Percentiles rank a stretch among this genome's conserved stretches.
Evolutionary conservation across 2,888 invertebrate genomes (phyloP).

Genomic region (Drosophila colorata): DNA sequence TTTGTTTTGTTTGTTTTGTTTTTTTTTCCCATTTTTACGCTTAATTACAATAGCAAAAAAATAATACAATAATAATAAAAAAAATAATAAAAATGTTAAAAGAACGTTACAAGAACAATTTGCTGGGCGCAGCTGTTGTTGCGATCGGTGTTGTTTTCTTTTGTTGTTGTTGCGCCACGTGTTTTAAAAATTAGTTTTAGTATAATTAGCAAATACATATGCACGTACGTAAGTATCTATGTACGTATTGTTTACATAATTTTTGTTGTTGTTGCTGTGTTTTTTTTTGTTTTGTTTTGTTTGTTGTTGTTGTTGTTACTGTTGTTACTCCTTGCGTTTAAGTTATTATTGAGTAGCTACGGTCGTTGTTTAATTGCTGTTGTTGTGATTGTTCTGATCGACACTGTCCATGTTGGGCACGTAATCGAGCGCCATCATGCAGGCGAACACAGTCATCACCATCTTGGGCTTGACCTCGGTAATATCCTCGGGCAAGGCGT

Average conservation of each 20-base stretch:
- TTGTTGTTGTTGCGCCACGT: constrained; percentile 27
- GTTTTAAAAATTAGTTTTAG: constrained; percentile 33
- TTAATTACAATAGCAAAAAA: constrained; percentile 64
- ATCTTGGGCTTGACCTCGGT: constrained; percentile 99
- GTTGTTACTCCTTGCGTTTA: constrained; percentile 44
- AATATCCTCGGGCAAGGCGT: constrained; percentile 99
- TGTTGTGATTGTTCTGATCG: constrained; percentile 83
- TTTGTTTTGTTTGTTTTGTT: constrained; percentile 10
- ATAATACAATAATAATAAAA: constrained; percentile 56
- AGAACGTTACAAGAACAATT: constrained; percentile 53
- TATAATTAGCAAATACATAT: constrained; percentile 54
- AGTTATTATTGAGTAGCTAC: no score
- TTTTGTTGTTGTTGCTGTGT: constrained; percentile 17
- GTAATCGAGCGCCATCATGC: constrained; percentile 99
- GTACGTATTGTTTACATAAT: constrained; percentile 43
- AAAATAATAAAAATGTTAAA: constrained; percentile 40
- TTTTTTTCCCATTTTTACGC: constrained; percentile 36
- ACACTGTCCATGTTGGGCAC: constrained; percentile 93
- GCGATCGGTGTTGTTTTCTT: constrained; percentile 6
- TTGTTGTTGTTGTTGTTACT: constrained; percentile 29
- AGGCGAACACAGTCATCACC: constrained; percentile 99
- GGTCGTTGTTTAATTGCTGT: constrained; percentile 42
- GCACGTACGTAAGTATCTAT: constrained; percentile 16
- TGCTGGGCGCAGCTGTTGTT: constrained; percentile 21
- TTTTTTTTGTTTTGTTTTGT: constrained; percentile 24